Conservation (phyloP, 2,797 vertebrate genomes). For the Sebastes alutus region DNA sequence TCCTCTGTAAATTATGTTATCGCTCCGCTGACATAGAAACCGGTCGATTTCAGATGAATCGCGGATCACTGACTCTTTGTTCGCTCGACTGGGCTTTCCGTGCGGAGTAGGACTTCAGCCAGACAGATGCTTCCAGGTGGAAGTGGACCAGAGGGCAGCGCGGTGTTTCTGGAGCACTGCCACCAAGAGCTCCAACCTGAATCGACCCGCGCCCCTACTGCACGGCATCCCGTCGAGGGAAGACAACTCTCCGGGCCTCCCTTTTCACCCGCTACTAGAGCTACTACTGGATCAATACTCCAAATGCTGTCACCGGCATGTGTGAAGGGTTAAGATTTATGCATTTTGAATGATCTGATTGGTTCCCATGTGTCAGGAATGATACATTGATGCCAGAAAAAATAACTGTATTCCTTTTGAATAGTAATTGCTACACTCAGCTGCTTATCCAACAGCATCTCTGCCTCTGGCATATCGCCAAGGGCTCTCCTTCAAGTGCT, state of each 20-base stretch:
- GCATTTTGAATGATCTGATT: constrained; percentile 32
- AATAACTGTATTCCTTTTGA: constrained; percentile 36
- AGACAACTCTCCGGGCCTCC: neutral
- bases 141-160: constrained; percentile 47
- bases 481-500: constrained; percentile 16
- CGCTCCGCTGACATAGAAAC: constrained; percentile 46
- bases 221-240: neutral
- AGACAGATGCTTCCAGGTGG: constrained; percentile 69
- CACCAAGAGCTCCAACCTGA: constrained; percentile 38
- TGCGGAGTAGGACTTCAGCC: constrained; percentile 41
- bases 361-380: constrained; percentile 37
- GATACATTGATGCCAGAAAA: constrained; percentile 44
- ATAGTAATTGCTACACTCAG: constrained; percentile 52
- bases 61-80: constrained; percentile 57
- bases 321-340: constrained; percentile 22
- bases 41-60: constrained; percentile 55
- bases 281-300: constrained; percentile 31
- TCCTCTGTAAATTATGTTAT: constrained; percentile 26
- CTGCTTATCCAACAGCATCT: constrained; percentile 32
- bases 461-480: constrained; percentile 27
- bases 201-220: constrained; percentile 6
- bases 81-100: constrained; percentile 47
- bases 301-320: neutral
- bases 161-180: constrained; percentile 45
- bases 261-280: neutral